Evolutionary conservation across 2,797 vertebrate species (phyloP).

Genomic region (Melanotaenia pygmaea): DNA sequence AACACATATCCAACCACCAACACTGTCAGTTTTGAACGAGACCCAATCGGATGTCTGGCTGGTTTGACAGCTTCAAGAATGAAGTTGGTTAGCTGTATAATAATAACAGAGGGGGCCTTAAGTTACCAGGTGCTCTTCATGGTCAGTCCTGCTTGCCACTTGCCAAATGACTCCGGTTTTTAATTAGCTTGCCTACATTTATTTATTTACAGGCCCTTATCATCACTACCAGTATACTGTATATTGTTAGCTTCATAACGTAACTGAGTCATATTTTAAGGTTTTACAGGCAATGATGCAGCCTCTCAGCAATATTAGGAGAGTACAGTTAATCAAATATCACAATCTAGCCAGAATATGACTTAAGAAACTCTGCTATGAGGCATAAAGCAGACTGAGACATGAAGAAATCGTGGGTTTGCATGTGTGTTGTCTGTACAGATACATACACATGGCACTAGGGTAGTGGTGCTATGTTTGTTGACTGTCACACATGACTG

Average conservation of each 20-base stretch:
- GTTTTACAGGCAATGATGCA: no score
- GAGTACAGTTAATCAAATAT: no score
- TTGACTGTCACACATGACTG: conserved; percentile 46
- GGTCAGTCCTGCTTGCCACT: not conserved
- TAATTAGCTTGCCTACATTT: not conserved
- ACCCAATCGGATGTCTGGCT: not conserved
- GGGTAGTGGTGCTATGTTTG: conserved; percentile 19
- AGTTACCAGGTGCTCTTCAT: not conserved
- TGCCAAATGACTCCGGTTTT: not conserved
- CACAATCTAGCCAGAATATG: no score
- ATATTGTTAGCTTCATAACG: no score
- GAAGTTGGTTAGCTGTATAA: not conserved
- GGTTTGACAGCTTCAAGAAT: not conserved
- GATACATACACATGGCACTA: not conserved
- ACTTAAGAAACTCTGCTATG: no score
- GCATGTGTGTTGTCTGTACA: not conserved
- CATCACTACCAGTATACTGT: no score
- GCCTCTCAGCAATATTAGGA: no score
- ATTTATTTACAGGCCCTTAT: no score
- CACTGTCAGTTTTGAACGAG: no score
- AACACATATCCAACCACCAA: not conserved
- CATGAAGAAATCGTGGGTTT: not conserved
- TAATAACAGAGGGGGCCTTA: not conserved
- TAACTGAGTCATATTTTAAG: no score
- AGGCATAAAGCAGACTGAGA: no score